These are phyloP conservation scores for Watersipora subatra DNA, from an alignment of 1,140 invertebrate genomes.

Conservation along the genomic window DNA sequence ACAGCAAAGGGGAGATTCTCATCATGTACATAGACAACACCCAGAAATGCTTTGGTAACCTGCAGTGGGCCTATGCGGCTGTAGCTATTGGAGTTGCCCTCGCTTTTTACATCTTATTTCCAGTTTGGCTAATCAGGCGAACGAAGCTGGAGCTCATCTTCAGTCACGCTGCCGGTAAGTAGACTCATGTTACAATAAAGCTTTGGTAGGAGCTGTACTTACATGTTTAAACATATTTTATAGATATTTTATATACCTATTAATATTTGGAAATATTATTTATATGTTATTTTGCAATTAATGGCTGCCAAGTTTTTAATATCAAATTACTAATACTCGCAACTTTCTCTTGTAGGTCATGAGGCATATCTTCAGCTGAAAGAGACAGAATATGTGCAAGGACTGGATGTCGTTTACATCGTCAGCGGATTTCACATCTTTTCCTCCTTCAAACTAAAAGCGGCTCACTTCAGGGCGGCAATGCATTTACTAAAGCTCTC, in stretches of 20 bases:
- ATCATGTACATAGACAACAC: slow-evolving; percentile 24
- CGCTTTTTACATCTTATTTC: slow-evolving; percentile 20
- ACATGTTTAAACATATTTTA: neutral
- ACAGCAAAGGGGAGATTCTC: neutral
- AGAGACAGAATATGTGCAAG: slow-evolving; percentile 32
- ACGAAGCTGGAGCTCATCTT: slow-evolving; percentile 21
- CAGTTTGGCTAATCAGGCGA: slow-evolving; percentile 23
- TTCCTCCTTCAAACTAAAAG: slow-evolving; percentile 26
- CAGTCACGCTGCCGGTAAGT: neutral
- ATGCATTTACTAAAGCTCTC: slow-evolving; percentile 22
- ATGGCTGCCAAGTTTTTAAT: neutral
- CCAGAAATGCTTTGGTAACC: slow-evolving; percentile 17
- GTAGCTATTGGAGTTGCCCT: slow-evolving; percentile 17
- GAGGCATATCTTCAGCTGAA: slow-evolving; percentile 30
- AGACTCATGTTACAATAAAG: neutral
- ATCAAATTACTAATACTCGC: neutral
- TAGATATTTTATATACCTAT: neutral
- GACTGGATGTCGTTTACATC: slow-evolving; percentile 26
- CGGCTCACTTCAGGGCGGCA: slow-evolving; percentile 20
- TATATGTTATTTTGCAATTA: neutral
- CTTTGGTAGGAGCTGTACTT: neutral
- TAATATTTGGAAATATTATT: neutral
- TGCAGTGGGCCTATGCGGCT: slow-evolving; percentile 24
- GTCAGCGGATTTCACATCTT: slow-evolving; percentile 25
- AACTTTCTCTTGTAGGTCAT: slow-evolving; percentile 13